These are phyloP conservation scores for Sericinus montela DNA, from an alignment of 2,888 invertebrate genomes.

Conservation along the genomic window DNA sequence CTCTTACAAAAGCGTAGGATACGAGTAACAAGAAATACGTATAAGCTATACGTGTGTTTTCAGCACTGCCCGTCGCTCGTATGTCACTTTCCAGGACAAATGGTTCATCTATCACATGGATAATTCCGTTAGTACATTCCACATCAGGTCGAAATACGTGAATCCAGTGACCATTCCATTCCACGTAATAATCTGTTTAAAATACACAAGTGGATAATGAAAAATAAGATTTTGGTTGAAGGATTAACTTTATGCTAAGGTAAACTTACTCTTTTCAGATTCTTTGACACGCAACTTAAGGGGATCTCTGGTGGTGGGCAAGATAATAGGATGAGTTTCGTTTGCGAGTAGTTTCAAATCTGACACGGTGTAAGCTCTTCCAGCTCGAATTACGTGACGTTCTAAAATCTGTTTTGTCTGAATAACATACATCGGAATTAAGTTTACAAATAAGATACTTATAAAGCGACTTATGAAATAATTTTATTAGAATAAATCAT, in stretches of 20 bases:
- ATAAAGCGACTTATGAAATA: no score
- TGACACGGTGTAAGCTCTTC: constrained; percentile 88
- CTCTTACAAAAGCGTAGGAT: constrained; percentile 47
- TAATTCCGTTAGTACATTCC: constrained; percentile 96
- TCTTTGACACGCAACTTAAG: constrained; percentile 87
- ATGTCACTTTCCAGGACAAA: constrained; percentile 91
- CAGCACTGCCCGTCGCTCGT: constrained; percentile 80
- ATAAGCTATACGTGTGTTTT: constrained; percentile 39
- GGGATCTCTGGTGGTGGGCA: constrained; percentile 86
- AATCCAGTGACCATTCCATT: constrained; percentile 91
- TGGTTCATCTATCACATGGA: constrained; percentile 95
- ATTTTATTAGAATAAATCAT: no score
- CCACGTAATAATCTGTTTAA: constrained; percentile 86
- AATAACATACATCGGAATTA: constrained; percentile 23
- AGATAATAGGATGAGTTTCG: constrained; percentile 81
- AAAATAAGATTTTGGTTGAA: no score
- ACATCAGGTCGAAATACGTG: constrained; percentile 94
- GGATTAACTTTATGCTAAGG: no score
- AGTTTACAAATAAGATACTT: no score
- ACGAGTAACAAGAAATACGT: constrained; percentile 41
- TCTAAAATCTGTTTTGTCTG: constrained; percentile 91
- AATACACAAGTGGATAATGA: constrained; percentile 1
- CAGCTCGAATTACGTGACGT: constrained; percentile 91
- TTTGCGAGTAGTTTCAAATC: constrained; percentile 85
- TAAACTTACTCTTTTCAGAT: constrained; percentile 81